Base-by-base conservation (phyloP, 2,113 vertebrate genomes). In the Pseudolaguvia tuberculata region DNA sequence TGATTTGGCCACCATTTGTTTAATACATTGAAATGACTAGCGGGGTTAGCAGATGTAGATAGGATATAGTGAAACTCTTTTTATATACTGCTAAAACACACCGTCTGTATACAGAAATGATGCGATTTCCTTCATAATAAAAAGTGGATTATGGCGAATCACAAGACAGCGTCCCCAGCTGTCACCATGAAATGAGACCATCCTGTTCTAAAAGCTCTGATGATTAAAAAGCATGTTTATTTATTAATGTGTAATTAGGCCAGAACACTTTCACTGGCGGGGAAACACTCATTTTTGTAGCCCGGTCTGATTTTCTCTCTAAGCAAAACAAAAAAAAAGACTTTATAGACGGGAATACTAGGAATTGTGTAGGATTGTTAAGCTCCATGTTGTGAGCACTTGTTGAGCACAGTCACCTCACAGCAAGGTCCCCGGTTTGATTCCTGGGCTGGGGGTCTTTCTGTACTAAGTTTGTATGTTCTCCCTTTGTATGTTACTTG, bases 131-230 rank as follows among this genome's bases (percentile, higher is more conserved):
- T 94, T 92, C 92, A 98, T 96, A 99, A 98, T 98, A 96, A 99
- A 99, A 97, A 95, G 89, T 96, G 97, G 97, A 99, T 99, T 99
- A 98, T 90, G 87, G 90, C 91, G 94, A 95, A 95, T 98, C 94
- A 92, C 87, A 91, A 89, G 93, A 90, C 93, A 91, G 90, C 90
- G 87, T 93, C 92, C 86, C 95, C 97, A 99, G 95, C 95, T 99
- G 97, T 95, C 95, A 93, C 92, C 87, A 91, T 92, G 93, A 96
- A 95, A 95, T 92, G 88, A 92, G 92, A 93, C 92, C 92, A 92
- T 90, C 92, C 91, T 89, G 88, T 84, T 91, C 8, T 84, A 82
- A 83, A 82, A 90, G 89, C 91, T 87, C 87, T 83, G 86, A 90
- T 90, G 92, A 93, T 93, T 93, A 93, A 90, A 91, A 67, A 91